These are phyloP conservation scores for Pygoscelis antarcticus DNA, from an alignment of 2,113 vertebrate genomes.

Conservation along the genomic window DNA sequence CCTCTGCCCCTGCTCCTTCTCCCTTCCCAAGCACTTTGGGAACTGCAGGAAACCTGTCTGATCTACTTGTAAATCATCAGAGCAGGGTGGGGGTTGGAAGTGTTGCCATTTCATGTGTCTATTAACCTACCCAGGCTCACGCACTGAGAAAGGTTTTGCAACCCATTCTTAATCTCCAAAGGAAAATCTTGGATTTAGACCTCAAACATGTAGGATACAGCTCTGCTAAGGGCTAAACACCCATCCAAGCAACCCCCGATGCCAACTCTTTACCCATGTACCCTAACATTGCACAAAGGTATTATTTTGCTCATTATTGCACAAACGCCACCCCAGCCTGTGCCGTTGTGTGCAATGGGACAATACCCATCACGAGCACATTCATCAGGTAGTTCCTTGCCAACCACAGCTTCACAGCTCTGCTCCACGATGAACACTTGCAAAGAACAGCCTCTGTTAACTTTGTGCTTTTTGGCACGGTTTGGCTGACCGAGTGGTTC, in stretches of 20 bases:
- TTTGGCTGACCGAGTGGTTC: background rate
- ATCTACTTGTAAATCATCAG: background rate
- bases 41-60: background rate
- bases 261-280: fast-evolving
- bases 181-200: background rate
- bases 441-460: background rate
- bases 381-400: background rate
- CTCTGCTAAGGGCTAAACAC: background rate
- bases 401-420: background rate
- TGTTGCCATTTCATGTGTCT: too few species aligned
- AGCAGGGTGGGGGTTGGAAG: background rate
- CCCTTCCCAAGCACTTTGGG: background rate
- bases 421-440: background rate
- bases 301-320: background rate
- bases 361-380: background rate
- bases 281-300: background rate
- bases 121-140: background rate
- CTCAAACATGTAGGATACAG: fast-evolving
- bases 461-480: background rate
- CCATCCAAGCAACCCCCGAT: background rate
- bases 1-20: background rate
- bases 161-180: background rate
- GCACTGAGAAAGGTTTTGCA: background rate
- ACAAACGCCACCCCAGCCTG: background rate
- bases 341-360: background rate